A percentile compares a stretch with the other conserved stretches of the same genome.
Evolutionary conservation across 2,888 invertebrate species (phyloP).

Genomic region (Lasioglossum vierecki): DNA sequence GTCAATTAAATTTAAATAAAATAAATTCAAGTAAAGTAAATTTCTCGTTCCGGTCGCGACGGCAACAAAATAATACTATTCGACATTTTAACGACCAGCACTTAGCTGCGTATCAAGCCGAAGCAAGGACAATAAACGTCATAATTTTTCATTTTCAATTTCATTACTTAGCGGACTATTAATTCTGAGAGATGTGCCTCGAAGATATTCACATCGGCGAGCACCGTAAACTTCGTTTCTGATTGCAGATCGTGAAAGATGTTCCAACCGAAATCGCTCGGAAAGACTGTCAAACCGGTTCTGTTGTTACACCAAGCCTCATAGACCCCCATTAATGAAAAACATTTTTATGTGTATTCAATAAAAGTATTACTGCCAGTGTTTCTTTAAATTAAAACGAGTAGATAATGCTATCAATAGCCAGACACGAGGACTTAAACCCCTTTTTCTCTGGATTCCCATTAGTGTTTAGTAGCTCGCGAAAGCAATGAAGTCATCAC

Average conservation of each 20-base stretch:
- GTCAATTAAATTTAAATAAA: no score
- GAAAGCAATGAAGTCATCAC: neutral
- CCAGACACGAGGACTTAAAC: neutral
- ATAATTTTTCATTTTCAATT: neutral
- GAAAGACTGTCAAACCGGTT: neutral
- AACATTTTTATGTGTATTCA: no score
- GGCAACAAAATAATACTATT: neutral
- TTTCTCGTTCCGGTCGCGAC: neutral
- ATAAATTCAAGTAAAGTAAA: neutral
- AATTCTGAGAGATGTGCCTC: neutral
- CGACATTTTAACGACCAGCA: neutral
- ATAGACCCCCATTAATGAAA: no score
- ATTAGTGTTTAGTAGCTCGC: neutral
- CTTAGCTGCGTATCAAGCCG: no score
- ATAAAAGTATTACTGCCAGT: no score
- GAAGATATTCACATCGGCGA: neutral
- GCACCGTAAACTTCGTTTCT: neutral
- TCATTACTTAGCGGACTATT: neutral
- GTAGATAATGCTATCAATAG: neutral
- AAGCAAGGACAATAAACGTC: neutral
- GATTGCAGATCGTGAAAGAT: neutral
- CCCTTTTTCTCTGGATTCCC: no score
- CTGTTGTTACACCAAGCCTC: neutral
- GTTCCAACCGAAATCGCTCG: neutral
- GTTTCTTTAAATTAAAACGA: neutral